These are phyloP conservation scores for Halictus ligatus DNA, from an alignment of 2,888 invertebrate species.

Conservation along the genomic window DNA sequence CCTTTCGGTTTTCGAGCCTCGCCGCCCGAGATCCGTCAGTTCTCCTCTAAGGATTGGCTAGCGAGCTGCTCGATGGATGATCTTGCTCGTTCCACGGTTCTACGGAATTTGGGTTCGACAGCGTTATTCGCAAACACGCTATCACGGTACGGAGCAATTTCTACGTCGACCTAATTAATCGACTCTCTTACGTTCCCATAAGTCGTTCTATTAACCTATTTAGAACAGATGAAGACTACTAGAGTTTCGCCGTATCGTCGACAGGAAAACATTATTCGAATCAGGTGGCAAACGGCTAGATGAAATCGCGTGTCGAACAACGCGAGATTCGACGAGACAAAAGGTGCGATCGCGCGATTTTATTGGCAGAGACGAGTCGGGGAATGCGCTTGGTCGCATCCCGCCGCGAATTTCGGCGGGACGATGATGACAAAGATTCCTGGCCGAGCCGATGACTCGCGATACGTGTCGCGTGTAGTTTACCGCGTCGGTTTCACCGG, in stretches of 20 bases:
- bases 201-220: too few relatives aligned
- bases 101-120: not conserved
- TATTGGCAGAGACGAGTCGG: not conserved
- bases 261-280: not conserved
- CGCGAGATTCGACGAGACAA: not conserved
- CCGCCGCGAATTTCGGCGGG: not conserved
- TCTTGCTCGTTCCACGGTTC: too few relatives aligned
- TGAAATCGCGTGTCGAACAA: not conserved
- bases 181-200: not conserved
- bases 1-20: not conserved
- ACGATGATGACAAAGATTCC: slow-evolving; percentile 18
- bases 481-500: slow-evolving; percentile 51
- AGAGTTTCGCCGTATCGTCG: not conserved
- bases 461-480: slow-evolving; percentile 15
- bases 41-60: not conserved
- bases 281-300: not conserved
- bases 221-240: too few relatives aligned
- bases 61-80: not conserved
- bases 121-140: too few relatives aligned
- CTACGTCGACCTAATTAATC: too few relatives aligned
- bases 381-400: not conserved
- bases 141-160: too few relatives aligned
- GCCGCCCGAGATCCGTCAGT: not conserved
- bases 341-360: not conserved
- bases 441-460: slow-evolving; percentile 23